A percentile compares a stretch with the other conserved stretches of the same genome.
These are phyloP conservation scores for Aspidapion aeneum DNA, from an alignment of 2,888 invertebrate species.

Conservation along the genomic window DNA sequence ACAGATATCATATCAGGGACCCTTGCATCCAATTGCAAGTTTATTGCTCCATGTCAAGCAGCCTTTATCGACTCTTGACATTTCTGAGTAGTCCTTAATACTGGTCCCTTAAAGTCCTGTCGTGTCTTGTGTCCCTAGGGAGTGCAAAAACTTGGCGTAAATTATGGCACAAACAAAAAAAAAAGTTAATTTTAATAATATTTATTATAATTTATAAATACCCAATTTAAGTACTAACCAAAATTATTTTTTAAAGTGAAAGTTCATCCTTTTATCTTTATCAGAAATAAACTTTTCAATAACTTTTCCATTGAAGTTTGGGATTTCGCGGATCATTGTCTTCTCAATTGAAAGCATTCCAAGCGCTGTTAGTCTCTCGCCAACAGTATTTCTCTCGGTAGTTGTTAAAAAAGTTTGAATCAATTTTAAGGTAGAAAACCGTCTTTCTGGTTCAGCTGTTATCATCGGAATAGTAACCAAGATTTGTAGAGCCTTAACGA, in stretches of 20 bases:
- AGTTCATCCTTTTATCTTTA: conserved; percentile 10
- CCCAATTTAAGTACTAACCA: too few relatives aligned
- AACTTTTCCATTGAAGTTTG: conserved; percentile 15
- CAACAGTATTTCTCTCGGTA: conserved; percentile 5
- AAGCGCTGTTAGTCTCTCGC: conserved; percentile 20
- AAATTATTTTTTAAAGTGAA: not conserved
- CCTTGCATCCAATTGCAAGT: too few relatives aligned
- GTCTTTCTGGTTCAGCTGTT: conserved; percentile 16
- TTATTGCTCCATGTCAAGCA: too few relatives aligned
- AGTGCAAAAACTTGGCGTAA: too few relatives aligned
- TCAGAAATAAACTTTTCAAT: conserved; percentile 16
- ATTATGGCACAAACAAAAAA: too few relatives aligned
- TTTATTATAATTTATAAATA: too few relatives aligned
- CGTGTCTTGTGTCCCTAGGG: too few relatives aligned
- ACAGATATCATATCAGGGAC: too few relatives aligned
- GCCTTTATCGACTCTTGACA: too few relatives aligned
- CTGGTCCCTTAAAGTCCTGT: too few relatives aligned
- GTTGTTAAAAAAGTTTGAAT: conserved; percentile 26
- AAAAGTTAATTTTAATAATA: too few relatives aligned
- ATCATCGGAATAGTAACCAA: conserved; percentile 27
- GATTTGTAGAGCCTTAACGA: conserved; percentile 21
- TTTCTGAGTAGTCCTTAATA: too few relatives aligned
- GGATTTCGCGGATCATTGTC: conserved; percentile 16
- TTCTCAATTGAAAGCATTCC: conserved; percentile 26
- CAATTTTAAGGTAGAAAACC: conserved; percentile 19